phyloP scores from a whole-genome alignment of 2,888 invertebrate genomes.

The Diachrysia chrysitis region DNA sequence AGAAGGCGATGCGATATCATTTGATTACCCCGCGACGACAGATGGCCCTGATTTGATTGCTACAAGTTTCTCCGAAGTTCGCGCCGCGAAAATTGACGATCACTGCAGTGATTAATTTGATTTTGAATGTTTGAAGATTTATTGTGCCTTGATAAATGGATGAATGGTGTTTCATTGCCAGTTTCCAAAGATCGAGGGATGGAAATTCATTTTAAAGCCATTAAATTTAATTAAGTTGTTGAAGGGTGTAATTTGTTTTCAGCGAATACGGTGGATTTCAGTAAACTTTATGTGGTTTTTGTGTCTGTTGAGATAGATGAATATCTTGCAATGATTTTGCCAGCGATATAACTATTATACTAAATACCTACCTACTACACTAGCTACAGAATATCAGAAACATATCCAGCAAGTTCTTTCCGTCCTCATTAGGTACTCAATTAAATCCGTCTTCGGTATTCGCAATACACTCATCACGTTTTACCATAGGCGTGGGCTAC shows the following conservation, averaged over 20 bases:
- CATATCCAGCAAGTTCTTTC: too few relatives aligned
- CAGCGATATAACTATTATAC: not conserved
- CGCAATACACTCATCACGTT: not conserved
- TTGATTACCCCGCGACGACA: conserved; percentile 79
- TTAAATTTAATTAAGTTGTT: conserved; percentile 29
- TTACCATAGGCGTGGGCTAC: conserved; percentile 95
- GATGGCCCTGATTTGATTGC: conserved; percentile 83
- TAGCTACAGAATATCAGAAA: not conserved
- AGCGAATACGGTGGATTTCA: not conserved
- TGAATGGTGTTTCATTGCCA: conserved; percentile 70
- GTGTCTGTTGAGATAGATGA: not conserved
- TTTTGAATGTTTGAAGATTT: conserved; percentile 82
- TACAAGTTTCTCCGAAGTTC: conserved; percentile 76
- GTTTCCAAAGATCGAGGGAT: conserved; percentile 58
- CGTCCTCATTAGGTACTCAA: too few relatives aligned
- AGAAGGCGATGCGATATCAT: conserved; percentile 80
- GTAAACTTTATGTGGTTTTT: not conserved
- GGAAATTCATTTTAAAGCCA: conserved; percentile 39
- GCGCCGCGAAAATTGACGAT: conserved; percentile 71
- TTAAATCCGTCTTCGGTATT: not conserved
- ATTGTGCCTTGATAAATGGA: conserved; percentile 76
- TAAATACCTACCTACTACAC: too few relatives aligned
- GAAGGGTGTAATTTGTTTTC: conserved; percentile 19
- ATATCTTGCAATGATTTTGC: not conserved
- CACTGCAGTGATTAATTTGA: conserved; percentile 78